Conservation (phyloP, 2,888 invertebrate genomes). For the Frankliniella fusca region DNA sequence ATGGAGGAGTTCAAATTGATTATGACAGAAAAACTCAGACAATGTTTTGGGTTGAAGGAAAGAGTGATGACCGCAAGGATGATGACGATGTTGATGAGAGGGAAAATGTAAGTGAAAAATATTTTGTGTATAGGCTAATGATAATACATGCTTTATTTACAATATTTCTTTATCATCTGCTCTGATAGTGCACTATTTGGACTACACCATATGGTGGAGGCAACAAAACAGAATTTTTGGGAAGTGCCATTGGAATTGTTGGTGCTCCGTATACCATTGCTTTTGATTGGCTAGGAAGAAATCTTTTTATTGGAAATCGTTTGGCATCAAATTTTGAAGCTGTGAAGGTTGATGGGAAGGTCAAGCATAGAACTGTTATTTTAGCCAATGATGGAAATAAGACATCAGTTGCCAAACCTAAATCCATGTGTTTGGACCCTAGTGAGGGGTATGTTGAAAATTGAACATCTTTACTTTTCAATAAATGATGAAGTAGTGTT, state of each 20-base stretch:
- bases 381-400: slow-evolving; percentile 84
- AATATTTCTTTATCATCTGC: slow-evolving; percentile 28
- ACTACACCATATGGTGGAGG: slow-evolving; percentile 81
- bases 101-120: slow-evolving; percentile 44
- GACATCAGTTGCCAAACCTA: slow-evolving; percentile 82
- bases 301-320: slow-evolving; percentile 87
- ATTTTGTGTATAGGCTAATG: too few relatives aligned
- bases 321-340: slow-evolving; percentile 88
- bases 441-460: slow-evolving; percentile 67
- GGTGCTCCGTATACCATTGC: slow-evolving; percentile 89
- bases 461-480: slow-evolving; percentile 31
- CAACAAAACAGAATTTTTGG: slow-evolving; percentile 75
- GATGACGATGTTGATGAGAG: slow-evolving; percentile 54
- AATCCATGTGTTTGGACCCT: slow-evolving; percentile 84
- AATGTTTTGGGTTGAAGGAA: slow-evolving; percentile 81
- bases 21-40: slow-evolving; percentile 81
- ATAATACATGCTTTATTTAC: not conserved
- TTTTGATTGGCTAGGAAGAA: slow-evolving; percentile 95
- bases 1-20: slow-evolving; percentile 83
- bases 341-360: slow-evolving; percentile 77
- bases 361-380: slow-evolving; percentile 77
- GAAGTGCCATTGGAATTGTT: slow-evolving; percentile 77
- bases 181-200: slow-evolving; percentile 71
- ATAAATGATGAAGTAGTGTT: slow-evolving; percentile 27
- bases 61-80: slow-evolving; percentile 64